Percentiles rank a stretch among this genome's conserved stretches.
These are phyloP conservation scores for Lacerta bilineata DNA, from an alignment of 2,797 vertebrate species.

Conservation along the genomic window DNA sequence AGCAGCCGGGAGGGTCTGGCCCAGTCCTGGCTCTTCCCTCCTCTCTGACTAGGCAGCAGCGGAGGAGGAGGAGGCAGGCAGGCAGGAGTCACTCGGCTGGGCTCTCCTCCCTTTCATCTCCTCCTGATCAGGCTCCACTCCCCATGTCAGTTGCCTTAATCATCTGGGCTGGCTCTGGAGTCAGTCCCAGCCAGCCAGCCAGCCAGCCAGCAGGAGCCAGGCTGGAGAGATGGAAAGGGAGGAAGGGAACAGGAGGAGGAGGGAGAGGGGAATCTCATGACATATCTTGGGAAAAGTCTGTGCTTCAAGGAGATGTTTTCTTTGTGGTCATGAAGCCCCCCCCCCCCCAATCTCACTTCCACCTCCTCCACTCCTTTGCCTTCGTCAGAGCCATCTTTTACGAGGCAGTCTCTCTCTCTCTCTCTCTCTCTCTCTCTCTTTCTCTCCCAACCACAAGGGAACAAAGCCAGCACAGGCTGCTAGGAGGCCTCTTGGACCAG, in stretches of 20 bases:
- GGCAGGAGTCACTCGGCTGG: slow-evolving; percentile 48
- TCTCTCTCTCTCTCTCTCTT: not conserved
- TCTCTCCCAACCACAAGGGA: slow-evolving; percentile 64
- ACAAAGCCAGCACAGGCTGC: slow-evolving; percentile 26
- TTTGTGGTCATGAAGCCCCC: slow-evolving; percentile 59
- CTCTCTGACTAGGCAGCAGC: slow-evolving; percentile 54
- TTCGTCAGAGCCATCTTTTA: slow-evolving; percentile 44
- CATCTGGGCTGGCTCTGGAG: slow-evolving; percentile 74
- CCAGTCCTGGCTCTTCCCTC: slow-evolving; percentile 58
- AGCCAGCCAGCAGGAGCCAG: slow-evolving; percentile 61
- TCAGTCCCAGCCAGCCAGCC: slow-evolving; percentile 60
- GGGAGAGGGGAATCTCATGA: slow-evolving; percentile 62
- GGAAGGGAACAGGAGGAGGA: slow-evolving; percentile 4
- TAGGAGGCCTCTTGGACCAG: not conserved
- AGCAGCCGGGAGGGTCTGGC: slow-evolving; percentile 44
- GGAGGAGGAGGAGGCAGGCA: slow-evolving; percentile 42
- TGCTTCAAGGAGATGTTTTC: slow-evolving; percentile 68
- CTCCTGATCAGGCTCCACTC: slow-evolving; percentile 26
- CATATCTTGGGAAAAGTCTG: slow-evolving; percentile 75
- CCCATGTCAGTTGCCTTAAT: slow-evolving; percentile 74
- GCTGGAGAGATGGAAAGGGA: slow-evolving; percentile 75
- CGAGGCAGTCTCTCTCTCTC: not conserved
- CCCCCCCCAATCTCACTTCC: no score
- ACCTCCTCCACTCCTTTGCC: slow-evolving; percentile 39
- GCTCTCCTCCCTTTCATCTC: slow-evolving; percentile 48